Evolutionary conservation across 2,113 vertebrate genomes (phyloP), one percentile per base, ranked within the genome.

Genomic region (Dicerorhinus sumatrensis): DNA sequence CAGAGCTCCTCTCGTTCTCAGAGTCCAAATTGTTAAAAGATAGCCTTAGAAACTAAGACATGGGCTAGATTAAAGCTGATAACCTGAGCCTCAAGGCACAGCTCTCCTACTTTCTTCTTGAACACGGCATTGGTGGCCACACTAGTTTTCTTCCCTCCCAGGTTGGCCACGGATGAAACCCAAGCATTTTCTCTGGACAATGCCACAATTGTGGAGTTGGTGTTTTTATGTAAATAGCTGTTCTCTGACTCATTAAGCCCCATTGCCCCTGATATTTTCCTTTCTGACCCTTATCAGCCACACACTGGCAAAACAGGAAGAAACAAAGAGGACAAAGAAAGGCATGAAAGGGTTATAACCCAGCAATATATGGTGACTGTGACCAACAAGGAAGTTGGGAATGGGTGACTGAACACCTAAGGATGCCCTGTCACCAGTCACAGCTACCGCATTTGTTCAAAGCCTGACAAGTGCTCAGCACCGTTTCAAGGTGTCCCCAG

Each of bases 201-300:
- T 87, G 39, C 36, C 67, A n/a, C 70, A 39, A 20, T 94, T 89
- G 97, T 97, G 89, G 89, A 77, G 56, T 76, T 84, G 89, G 93
- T 75, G 96, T 98, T 97, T 98, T 96, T 77, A 97, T 98, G 97
- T 90, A 97, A 98, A 98, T 97, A 80, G 76, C 93, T 90, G 36
- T 76, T 80, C 83, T 91, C 80, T 96, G 96, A 97, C 95, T 97
- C 96, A 97, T 97, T 96, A 87, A 94, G 39, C 39, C 39, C 91
- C 60, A n/a, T 56, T 93, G 97, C 79, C 92, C 86, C 87, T 97
- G 97, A 96, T 96, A 94, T 96, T 97, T 96, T 95, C 97, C 86
- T 92, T 96, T 96, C 70, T 96, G 96, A 98, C 96, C 96, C 95
- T 97, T 96, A 96, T 97, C 92, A 96, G 87, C 83, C 65, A 36